These are phyloP conservation scores for Engystomops pustulosus DNA, from an alignment of 2,113 vertebrate species.

Conservation along the genomic window DNA sequence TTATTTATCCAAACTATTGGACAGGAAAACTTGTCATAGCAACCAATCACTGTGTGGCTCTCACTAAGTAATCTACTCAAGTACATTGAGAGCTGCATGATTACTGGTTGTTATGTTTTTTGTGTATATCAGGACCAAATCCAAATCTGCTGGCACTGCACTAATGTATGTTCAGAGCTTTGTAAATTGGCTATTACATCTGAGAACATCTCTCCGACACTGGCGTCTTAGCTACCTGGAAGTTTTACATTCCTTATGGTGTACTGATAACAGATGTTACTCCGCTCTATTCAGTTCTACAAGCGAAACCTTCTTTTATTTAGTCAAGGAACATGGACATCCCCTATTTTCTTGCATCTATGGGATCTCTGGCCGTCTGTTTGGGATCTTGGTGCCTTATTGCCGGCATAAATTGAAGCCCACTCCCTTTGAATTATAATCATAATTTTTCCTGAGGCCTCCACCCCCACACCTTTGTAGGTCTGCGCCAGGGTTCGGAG, in stretches of 20 bases:
- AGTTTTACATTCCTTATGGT: background rate
- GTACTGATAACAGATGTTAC: background rate
- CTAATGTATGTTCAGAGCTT: background rate
- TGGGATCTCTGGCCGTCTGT: background rate
- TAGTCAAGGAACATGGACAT: background rate
- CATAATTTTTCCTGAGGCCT: conserved; percentile 40
- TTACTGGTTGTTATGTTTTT: too few species aligned
- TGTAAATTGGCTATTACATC: background rate
- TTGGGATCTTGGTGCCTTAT: conserved; percentile 1
- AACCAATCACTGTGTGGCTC: too few species aligned
- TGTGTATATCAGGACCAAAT: background rate
- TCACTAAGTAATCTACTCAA: too few species aligned
- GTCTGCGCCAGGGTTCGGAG: conserved; percentile 32
- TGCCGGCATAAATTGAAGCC: conserved; percentile 33
- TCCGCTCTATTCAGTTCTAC: background rate
- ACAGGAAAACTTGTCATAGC: too few species aligned
- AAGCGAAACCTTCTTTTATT: background rate
- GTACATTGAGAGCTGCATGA: too few species aligned
- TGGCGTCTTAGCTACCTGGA: background rate
- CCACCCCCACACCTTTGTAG: conserved; percentile 52
- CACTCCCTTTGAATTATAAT: conserved; percentile 40
- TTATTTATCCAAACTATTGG: too few species aligned
- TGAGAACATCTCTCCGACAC: too few species aligned
- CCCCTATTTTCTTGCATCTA: background rate
- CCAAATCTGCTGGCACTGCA: background rate